Base-by-base conservation (phyloP, 2,797 vertebrate genomes). In the Spea hammondii region DNA sequence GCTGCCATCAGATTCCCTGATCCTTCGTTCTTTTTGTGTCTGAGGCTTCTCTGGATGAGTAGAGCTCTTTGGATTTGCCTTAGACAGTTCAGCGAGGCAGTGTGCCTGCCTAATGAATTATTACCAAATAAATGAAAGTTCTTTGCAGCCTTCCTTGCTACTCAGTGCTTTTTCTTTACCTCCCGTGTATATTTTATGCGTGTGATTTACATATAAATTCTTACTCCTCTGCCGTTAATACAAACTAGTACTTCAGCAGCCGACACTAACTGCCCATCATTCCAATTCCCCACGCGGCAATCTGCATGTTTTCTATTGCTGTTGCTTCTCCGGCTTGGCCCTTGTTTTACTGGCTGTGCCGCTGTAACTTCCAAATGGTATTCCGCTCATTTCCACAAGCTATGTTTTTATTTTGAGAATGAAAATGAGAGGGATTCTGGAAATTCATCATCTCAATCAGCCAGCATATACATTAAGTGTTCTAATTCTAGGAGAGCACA, bases 171-270 rank as follows among this genome's bases (percentile, higher is more conserved):
- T 72, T 54, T 60, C 70, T 73, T 82, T 65, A 77, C 70, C 75
- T 74, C 79, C 75, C 73, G 79, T 82, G 75, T 82, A 75, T 73
- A 77, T 77, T 82, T 82, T 77, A 69, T 77, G 79, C 70, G 45
- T 73, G 79, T 74, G 75, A 82, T 82, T 82, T 82, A 82, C 74
- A 82, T 82, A 82, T 82, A 82, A 82, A 82, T 82, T 82, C 79
- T 82, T 82, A 69, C 70, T 77, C 75, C 70, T 77, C 70, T 14
- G 69, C 79, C 69, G 65, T 81, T 81, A 81, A 81, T 81, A 77
- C 79, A 77, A 81, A 77, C 79, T 77, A 77, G 64, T 74, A 77
- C 79, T 82, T 77, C 79, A 82, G 75, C 75, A 73, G 75, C 79
- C 75, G 79, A 82, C 79, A 82, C 79, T 82, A 82, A 82, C 70